Percentiles rank a stretch among this genome's conserved stretches.
Evolutionary conservation across 2,797 vertebrate genomes (phyloP).

Genomic region (Alca torda): DNA sequence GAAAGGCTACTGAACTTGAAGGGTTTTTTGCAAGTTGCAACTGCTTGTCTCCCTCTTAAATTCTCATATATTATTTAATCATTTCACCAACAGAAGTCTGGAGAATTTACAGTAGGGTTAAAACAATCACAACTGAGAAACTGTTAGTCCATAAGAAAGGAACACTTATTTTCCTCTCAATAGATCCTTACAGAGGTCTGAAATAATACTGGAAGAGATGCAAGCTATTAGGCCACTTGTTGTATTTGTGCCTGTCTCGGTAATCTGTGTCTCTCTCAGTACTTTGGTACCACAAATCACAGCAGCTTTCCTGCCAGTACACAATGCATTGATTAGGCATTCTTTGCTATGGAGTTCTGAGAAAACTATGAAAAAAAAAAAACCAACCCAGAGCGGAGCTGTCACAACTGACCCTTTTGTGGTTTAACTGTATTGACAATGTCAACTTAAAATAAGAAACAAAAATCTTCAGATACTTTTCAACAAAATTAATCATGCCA

Average conservation of each 20-base stretch:
- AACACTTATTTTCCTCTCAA: not conserved
- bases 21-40: not conserved
- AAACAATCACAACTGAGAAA: not conserved
- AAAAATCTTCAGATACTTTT: not conserved
- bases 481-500: not conserved
- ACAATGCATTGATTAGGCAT: not conserved
- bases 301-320: not conserved
- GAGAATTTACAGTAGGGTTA: not conserved
- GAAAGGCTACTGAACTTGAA: not conserved
- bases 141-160: not conserved
- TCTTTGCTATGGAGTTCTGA: not conserved
- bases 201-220: not conserved
- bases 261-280: not conserved
- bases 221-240: not conserved
- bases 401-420: not conserved
- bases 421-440: not conserved
- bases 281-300: not conserved
- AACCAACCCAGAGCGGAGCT: not conserved
- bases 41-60: not conserved
- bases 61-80: not conserved
- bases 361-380: not conserved
- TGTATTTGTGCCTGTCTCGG: not conserved
- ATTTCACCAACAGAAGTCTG: not conserved
- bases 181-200: not conserved
- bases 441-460: not conserved